phyloP scores from a whole-genome alignment of 2,888 invertebrate species.

The Sphaerophoria taeniata region DNA sequence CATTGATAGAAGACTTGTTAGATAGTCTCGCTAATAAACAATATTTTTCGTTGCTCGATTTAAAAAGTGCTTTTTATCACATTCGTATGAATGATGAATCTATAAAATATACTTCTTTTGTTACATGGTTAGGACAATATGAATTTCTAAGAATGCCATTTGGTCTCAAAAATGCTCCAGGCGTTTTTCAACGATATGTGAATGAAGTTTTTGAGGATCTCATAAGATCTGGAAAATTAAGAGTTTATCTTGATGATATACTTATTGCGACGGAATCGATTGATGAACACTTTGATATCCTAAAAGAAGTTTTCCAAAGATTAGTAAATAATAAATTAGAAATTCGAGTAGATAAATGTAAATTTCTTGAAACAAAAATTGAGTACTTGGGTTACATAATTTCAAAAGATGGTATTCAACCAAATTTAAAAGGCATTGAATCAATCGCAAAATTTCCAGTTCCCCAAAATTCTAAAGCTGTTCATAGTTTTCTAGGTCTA shows the following conservation, averaged over 20 bases:
- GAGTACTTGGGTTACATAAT: constrained; percentile 18
- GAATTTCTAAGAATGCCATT: neutral
- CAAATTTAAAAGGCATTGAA: constrained; percentile 10
- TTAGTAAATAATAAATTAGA: constrained; percentile 18
- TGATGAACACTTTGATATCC: constrained; percentile 29
- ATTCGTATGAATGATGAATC: neutral
- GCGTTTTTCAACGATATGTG: too few species aligned
- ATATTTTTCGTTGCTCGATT: too few species aligned
- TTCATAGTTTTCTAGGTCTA: constrained; percentile 22
- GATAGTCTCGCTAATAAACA: too few species aligned
- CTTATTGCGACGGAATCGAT: constrained; percentile 9
- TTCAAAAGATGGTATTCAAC: constrained; percentile 5
- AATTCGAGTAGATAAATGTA: constrained; percentile 21
- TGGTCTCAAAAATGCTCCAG: too few species aligned
- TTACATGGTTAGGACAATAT: neutral
- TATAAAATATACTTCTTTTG: neutral
- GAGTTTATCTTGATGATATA: constrained; percentile 3
- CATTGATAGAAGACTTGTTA: too few species aligned
- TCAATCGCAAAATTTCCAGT: constrained; percentile 18
- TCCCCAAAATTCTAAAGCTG: constrained; percentile 16
- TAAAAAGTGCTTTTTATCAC: too few species aligned
- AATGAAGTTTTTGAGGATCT: too few species aligned
- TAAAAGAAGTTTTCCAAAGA: constrained; percentile 24
- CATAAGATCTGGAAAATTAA: too few species aligned
- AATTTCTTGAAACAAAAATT: neutral